Base-by-base conservation (phyloP, 2,797 vertebrate genomes). In the Pogoniulus pusillus region DNA sequence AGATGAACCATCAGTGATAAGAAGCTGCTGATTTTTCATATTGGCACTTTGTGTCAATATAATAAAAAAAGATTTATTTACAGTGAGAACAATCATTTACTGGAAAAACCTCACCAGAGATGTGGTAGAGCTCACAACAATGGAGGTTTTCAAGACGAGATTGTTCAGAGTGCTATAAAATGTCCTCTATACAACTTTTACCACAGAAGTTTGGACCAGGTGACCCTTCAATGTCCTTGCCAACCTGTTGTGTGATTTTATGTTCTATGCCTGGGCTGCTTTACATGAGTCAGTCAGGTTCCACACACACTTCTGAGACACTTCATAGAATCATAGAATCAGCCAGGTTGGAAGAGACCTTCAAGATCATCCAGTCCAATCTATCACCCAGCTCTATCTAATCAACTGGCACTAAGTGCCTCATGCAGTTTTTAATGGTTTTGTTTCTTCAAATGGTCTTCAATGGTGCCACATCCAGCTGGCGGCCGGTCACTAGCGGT, bases 141-240 rank as follows among this genome's bases (percentile, higher is more conserved):
- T 15, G 18, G 39, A 49, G 62, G 5, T 47, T 75, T 76, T 55
- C 22, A 45, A 45, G 29, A 41, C 27, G 4, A 39, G 8, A 14
- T 32, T 35, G 19, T 18, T 47, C 51, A 57, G 2, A 7, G 8
- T 47, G 24, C 16, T 47, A 22, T 24, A 47, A 47, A 47, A 47
- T 47, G 47, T 47, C 10, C 29, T 26, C 16, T 63, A 8, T 57
- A 8, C 4, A 89, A 11, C 13, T 5, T 54, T 80, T 62, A 12
- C 12, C 3, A 5, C 1, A 5, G 34, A 65, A 49, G 1, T 0
- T 49, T 54, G 10, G 9, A 49, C 2, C 4, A 53, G 13, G 5
- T 37, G 53, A 29, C 35, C 12, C 49, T 73, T n/a, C 27, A 54
- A 39, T 10, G 23, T 43, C 18, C 4, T 6, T 45, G 58, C 15